Base-by-base conservation (phyloP, 1,140 invertebrate species). In the Archivesica marissinica region DNA sequence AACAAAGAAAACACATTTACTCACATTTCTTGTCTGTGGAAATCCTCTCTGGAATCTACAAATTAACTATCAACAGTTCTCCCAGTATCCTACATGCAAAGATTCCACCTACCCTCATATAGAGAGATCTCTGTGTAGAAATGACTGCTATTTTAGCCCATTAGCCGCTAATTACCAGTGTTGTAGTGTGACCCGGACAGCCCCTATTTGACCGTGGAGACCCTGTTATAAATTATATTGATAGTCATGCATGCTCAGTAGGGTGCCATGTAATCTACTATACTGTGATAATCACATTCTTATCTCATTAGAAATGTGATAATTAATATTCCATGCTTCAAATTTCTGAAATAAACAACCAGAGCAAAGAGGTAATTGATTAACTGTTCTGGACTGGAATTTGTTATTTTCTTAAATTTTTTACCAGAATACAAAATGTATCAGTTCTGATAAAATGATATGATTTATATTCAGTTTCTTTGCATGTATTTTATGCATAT, bases 1-100 rank as follows among this genome's bases (percentile, higher is more conserved):
- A 72, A 72, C 68, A 72, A 72, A 72, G 68, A 72, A 72, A 72
- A 72, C 68, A 72, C 44, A 72, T 72, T 50, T 72, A 47, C 39
- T 72, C 68, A 72, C 68, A 59, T 59, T 59, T 59, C 23, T n/a
- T 28, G 25, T 59, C 13, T 59, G 6, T 28, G 13, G 54, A 28
- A n/a, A n/a, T n/a, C n/a, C n/a, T n/a, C n/a, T n/a, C n/a, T n/a
- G n/a, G n/a, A n/a, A n/a, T n/a, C n/a, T n/a, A n/a, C n/a, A n/a
- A n/a, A n/a, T n/a, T n/a, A n/a, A n/a, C n/a, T n/a, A n/a, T n/a
- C 33, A 59, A 59, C n/a, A 28, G 54, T 52, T 52, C 4, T 52
- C 17, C n/a, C 17, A 52, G 25, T 59, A 59, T 59, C n/a, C 25
- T 28, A 28, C 33, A 59, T 59, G 3, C 25, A 28, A 11, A 28